Conservation (phyloP, 1,140 invertebrate genomes). For the Pantala flavescens region DNA sequence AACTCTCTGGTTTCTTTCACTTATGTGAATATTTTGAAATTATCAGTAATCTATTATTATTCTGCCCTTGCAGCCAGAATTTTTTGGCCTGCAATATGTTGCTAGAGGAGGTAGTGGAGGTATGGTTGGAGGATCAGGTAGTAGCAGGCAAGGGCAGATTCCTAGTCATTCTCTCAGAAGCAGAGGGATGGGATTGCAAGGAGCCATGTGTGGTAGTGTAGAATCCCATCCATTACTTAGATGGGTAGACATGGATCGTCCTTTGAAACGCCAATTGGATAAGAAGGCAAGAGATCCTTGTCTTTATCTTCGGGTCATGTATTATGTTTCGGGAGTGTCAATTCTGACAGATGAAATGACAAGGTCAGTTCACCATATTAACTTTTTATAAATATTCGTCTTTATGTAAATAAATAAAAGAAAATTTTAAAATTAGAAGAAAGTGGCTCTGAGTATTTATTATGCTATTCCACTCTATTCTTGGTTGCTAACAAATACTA, state of each 20-base stretch:
- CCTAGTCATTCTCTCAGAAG: neutral
- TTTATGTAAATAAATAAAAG: too few relatives aligned
- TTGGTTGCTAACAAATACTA: too few relatives aligned
- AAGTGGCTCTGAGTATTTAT: too few relatives aligned
- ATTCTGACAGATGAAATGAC: constrained; percentile 84
- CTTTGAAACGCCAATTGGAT: constrained; percentile 85
- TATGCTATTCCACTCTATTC: too few relatives aligned
- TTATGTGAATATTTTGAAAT: too few relatives aligned
- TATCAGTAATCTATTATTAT: too few relatives aligned
- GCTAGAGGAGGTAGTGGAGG: constrained; percentile 34
- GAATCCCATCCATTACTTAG: constrained; percentile 32
- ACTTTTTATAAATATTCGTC: too few relatives aligned
- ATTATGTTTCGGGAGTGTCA: constrained; percentile 79
- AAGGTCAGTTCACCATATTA: constrained; percentile 38
- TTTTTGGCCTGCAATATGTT: constrained; percentile 72
- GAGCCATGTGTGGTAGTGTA: constrained; percentile 30
- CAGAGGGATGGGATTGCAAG: constrained; percentile 58
- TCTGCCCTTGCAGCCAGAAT: constrained; percentile 50
- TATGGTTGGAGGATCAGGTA: constrained; percentile 29
- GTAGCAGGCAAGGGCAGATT: neutral
- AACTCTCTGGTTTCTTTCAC: too few relatives aligned
- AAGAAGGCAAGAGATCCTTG: constrained; percentile 70
- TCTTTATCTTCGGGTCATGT: constrained; percentile 83
- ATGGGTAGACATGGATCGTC: constrained; percentile 88
- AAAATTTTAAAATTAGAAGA: too few relatives aligned